Base-by-base conservation (phyloP, 2,888 invertebrate genomes). In the Gonocerus acuteangulatus region DNA sequence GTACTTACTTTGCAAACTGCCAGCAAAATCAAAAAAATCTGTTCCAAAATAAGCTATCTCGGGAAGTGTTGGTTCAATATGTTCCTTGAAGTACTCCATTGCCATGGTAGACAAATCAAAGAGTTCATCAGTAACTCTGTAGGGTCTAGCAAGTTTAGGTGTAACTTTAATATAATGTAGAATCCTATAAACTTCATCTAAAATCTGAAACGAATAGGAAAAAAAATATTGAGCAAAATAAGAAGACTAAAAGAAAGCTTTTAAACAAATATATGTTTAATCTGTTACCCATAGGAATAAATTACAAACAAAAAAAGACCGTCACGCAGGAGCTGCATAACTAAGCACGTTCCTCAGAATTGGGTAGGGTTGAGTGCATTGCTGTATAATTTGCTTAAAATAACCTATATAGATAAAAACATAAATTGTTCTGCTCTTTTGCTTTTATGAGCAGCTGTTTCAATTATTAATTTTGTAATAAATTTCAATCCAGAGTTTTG, bases 41-140 rank as follows among this genome's bases (percentile, higher is more conserved):
- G 89, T 84, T 68, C 86, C 87, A 74, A 91, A 90, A 73, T 89
- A 91, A 49, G 88, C 87, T 67, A 92, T 88, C 75, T 91, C 90
- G 36, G 92, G 92, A 71, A 92, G 78, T 68, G 85, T 85, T 6
- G 93, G 90, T 74, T 93, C 93, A 73, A 95, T 90, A 71, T 88
- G 86, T 74, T 95, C 94, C 74, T 93, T 93, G 75, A 95, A 95
- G 75, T 94, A 94, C 76, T 95, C 95, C 94, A 95, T 94, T 34
- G 95, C 95, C 95, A 95, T 95, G 39, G 93, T 92, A 39, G 93
- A 93, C 66, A 95, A 80, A 77, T 95, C 95, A 76, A 93, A 91
- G 61, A 95, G 78, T 75, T 95, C 94, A 77, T 94, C 94, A 7
- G 93, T 91, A 63, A 95, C 90, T 76, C 92, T 91, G 75, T 90